Evolutionary conservation across 2,113 vertebrate genomes (phyloP), one percentile per base, ranked within the genome.

Genomic region (Centrocercus urophasianus): DNA sequence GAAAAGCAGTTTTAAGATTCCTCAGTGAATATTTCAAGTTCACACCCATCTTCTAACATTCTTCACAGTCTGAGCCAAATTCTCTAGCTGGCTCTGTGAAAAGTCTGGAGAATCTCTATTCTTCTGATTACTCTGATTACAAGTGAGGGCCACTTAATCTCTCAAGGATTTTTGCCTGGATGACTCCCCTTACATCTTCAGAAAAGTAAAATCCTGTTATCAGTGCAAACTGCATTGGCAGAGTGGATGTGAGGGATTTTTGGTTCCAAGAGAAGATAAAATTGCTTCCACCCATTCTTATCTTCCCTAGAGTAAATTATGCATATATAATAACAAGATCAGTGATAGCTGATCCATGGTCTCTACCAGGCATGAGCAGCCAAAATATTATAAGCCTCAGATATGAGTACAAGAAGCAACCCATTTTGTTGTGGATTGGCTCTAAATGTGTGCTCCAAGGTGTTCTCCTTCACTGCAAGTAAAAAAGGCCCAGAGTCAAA

Each of bases 271-370:
- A 56, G 76, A 65, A 94, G 85, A 91, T 67, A 86, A 93, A 94
- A 90, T 88, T 83, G 45, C 27, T 77, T 64, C 65, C 24, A 90
- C 56, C 32, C 50, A 71, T 66, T 83, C 76, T 88, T 86, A 94
- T 90, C 67, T 93, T 87, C 86, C 45, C 67, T 83, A 50, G 73
- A 45, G 82, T 96, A 91, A 93, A 89, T 85, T 61, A 71, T 77
- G 71, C 54, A 45, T 76, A 38, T 85, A 63, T 91, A 88, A 89
- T 73, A 85, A 19, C 21, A 91, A 93, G 88, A 80, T 86, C 76
- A 8, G 9, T 59, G 71, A 85, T 80, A 88, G 13, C n/a, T 83
- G 19, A 77, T 45, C 64, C 50, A 27, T 59, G 36, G 66, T 88
- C 88, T 95, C 78, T 66, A 83, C 45, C 48, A 81, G 64, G n/a